Evolutionary conservation across 2,797 vertebrate genomes (phyloP), one percentile per base, ranked within the genome.

Genomic region (Antennarius maculatus): DNA sequence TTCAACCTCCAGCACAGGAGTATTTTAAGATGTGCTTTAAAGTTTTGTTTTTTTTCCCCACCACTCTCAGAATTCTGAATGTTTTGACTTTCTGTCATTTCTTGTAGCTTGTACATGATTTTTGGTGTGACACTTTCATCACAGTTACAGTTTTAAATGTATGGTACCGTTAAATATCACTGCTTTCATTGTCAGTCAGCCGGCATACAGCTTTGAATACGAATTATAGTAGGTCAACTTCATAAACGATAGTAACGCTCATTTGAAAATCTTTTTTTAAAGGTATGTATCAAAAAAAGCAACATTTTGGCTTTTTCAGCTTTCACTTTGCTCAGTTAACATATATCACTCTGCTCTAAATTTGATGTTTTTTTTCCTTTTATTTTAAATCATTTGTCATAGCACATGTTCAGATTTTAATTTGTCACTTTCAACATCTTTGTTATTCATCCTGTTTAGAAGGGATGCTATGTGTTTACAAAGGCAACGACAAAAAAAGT

Each of bases 401-500:
- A 86, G 83, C 80, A 85, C 75, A 86, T 85, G 79, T 86, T 83
- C 67, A 77, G 74, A 86, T 81, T 82, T 85, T 85, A 54, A 82
- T 68, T 61, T 86, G 79, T 86, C 56, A 66, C 80, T 91, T 91
- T 90, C 81, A 88, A 85, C 87, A 89, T 91, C 76, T 86, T 87
- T 90, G 83, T 91, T 88, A 63, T 83, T 82, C 85, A 86, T 92
- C 90, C 90, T 77, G 46, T 84, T 85, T 68, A 48, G 61, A 86
- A 74, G 79, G 92, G 92, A 90, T 92, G 91, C 81, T 88, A 86
- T 89, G 88, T 94, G 94, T 94, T 94, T 94, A 94, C 93, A 93
- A 89, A 88, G 71, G 87, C 86, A 87, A 89, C 87, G 88, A 93
- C 82, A 89, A 86, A 91, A 89, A 89, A 85, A 81, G 89, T 89